These are phyloP conservation scores for Coleophora flavipennella DNA, from an alignment of 2,888 invertebrate genomes.

Conservation along the genomic window DNA sequence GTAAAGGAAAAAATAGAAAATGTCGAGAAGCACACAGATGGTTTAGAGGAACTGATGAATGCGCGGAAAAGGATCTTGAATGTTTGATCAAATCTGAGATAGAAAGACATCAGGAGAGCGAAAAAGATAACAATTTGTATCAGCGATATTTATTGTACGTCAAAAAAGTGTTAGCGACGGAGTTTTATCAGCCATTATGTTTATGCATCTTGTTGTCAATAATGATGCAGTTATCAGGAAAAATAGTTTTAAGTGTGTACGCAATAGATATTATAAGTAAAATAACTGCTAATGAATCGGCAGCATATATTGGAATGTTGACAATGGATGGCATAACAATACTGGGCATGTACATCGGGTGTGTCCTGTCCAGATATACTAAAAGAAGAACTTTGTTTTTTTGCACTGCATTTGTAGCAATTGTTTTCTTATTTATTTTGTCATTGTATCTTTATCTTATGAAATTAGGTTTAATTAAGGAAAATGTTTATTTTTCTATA, in stretches of 20 bases:
- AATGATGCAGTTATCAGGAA: conserved; percentile 13
- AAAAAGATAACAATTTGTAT: not conserved
- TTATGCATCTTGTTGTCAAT: conserved; percentile 1
- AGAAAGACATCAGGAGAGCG: not conserved
- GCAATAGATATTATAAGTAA: conserved; percentile 17
- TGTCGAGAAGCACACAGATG: conserved; percentile 13
- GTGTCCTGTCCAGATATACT: conserved; percentile 8
- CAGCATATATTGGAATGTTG: conserved; percentile 14
- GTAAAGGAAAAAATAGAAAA: conserved; percentile 13
- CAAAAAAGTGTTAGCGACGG: not conserved
- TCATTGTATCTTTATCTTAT: conserved; percentile 2
- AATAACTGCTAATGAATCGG: conserved; percentile 12
- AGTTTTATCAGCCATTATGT: conserved; percentile 2
- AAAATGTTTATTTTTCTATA: conserved; percentile 10
- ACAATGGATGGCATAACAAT: conserved; percentile 7
- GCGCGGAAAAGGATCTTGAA: not conserved
- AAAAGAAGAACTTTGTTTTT: conserved; percentile 12
- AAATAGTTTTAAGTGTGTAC: conserved; percentile 14
- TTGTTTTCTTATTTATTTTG: conserved; percentile 20
- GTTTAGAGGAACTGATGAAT: conserved; percentile 11
- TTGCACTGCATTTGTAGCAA: conserved; percentile 3
- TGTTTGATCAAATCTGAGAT: not conserved
- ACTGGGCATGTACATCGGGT: conserved; percentile 11
- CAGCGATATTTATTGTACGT: not conserved
- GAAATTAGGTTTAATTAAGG: not conserved